Conservation (phyloP, 1,140 invertebrate genomes). For the Drosophila ambigua region DNA sequence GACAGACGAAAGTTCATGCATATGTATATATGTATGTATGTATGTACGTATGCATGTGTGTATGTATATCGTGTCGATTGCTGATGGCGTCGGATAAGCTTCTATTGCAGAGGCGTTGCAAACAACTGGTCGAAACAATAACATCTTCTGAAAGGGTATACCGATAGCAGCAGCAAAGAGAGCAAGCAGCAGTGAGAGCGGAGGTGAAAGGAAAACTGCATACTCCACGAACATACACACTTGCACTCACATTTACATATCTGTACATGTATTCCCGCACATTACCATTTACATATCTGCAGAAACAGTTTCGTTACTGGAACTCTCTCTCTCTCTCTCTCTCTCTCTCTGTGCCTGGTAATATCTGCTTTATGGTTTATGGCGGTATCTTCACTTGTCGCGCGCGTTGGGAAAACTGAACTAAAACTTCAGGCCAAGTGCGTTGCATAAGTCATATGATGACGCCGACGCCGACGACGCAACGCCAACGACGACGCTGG, state of each 20-base stretch:
- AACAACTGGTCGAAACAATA: too few relatives aligned
- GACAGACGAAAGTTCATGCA: slow-evolving; percentile 11
- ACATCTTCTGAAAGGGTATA: slow-evolving; percentile 19
- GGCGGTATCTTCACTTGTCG: slow-evolving; percentile 77
- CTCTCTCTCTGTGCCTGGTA: slow-evolving; percentile 1
- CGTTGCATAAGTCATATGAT: slow-evolving; percentile 70
- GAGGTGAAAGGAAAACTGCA: slow-evolving; percentile 23
- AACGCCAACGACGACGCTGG: slow-evolving; percentile 7
- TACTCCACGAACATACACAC: not conserved
- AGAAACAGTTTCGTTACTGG: too few relatives aligned
- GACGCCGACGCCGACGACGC: slow-evolving; percentile 21
- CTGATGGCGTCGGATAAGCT: too few relatives aligned
- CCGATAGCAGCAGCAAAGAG: slow-evolving; percentile 17
- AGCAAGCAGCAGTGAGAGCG: slow-evolving; percentile 1
- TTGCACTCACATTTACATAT: too few relatives aligned
- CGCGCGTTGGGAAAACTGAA: slow-evolving; percentile 67
- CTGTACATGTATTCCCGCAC: too few relatives aligned
- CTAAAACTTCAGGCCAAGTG: slow-evolving; percentile 64
- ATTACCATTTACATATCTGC: too few relatives aligned
- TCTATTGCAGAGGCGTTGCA: too few relatives aligned
- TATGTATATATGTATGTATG: not conserved
- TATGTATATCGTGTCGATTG: not conserved
- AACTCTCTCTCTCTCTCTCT: not conserved
- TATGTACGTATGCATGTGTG: not conserved
- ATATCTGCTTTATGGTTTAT: slow-evolving; percentile 22